phyloP scores from a whole-genome alignment of 2,113 vertebrate species.

The Ictidomys tridecemlineatus region DNA sequence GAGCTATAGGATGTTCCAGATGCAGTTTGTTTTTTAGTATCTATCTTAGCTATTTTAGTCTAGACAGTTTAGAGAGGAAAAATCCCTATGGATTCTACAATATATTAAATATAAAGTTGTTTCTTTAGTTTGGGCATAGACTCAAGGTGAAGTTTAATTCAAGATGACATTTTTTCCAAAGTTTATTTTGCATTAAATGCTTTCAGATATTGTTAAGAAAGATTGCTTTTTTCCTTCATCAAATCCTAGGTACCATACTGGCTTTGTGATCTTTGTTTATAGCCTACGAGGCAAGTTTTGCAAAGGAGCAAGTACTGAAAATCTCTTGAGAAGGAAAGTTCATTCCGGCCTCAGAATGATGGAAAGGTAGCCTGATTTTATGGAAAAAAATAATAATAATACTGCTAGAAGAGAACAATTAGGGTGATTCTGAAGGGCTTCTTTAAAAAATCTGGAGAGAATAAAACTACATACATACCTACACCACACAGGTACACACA shows the following conservation, averaged over 20 bases:
- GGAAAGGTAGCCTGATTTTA: not conserved
- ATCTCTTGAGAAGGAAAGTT: not conserved
- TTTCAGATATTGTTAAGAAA: not conserved
- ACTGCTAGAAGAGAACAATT: not conserved
- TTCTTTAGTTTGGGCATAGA: not conserved
- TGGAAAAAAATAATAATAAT: not conserved
- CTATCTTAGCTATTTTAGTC: not conserved
- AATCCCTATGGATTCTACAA: not conserved
- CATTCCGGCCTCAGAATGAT: not conserved
- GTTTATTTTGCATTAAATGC: not conserved
- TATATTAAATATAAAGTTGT: not conserved
- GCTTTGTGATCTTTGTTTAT: conserved; percentile 7
- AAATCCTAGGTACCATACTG: not conserved
- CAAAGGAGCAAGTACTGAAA: not conserved
- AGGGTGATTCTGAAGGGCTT: not conserved
- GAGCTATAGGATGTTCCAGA: not conserved
- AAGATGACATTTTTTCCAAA: not conserved
- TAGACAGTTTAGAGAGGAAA: not conserved
- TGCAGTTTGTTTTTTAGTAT: not conserved
- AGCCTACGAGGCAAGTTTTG: not conserved
- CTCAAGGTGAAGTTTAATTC: not conserved
- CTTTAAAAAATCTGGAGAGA: not conserved
- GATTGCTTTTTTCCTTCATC: not conserved
- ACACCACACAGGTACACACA: not conserved
- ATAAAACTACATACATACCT: not conserved